Evolutionary conservation across 2,113 vertebrate genomes (phyloP).

Genomic region (Ctenodactylus gundi): DNA sequence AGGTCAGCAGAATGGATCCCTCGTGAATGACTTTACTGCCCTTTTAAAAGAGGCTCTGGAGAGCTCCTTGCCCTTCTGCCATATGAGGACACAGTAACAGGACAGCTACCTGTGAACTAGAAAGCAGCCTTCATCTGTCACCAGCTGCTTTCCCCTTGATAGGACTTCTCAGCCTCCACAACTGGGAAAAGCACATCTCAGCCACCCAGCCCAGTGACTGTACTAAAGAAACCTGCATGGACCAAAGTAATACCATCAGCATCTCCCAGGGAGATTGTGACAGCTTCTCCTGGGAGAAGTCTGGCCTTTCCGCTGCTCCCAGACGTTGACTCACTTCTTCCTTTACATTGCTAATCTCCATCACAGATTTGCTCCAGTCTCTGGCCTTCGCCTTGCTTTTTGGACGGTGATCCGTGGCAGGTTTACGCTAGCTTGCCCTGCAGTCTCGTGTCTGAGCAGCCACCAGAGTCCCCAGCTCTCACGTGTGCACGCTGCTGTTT

Average conservation of each 20-base stretch:
- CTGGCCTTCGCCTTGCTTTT: too few species aligned
- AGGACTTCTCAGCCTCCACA: not conserved
- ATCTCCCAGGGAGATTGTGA: not conserved
- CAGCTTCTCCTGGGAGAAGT: too few species aligned
- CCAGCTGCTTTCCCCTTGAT: too few species aligned
- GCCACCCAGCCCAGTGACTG: not conserved
- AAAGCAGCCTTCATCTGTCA: not conserved
- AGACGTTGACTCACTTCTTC: too few species aligned
- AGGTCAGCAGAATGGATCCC: not conserved
- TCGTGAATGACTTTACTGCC: not conserved
- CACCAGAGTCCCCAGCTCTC: too few species aligned
- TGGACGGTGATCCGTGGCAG: too few species aligned
- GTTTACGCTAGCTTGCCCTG: too few species aligned
- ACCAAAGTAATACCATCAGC: not conserved
- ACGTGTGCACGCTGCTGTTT: too few species aligned
- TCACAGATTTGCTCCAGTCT: too few species aligned
- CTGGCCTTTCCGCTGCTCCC: too few species aligned
- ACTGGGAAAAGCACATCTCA: not conserved
- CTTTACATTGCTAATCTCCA: too few species aligned
- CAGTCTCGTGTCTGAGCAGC: too few species aligned
- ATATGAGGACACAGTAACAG: not conserved
- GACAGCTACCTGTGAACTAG: not conserved
- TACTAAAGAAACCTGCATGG: not conserved
- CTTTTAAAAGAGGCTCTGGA: not conserved
- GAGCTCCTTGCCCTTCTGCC: not conserved